Evolutionary conservation across 2,888 invertebrate genomes (phyloP).

Genomic region (Agrochola macilenta): DNA sequence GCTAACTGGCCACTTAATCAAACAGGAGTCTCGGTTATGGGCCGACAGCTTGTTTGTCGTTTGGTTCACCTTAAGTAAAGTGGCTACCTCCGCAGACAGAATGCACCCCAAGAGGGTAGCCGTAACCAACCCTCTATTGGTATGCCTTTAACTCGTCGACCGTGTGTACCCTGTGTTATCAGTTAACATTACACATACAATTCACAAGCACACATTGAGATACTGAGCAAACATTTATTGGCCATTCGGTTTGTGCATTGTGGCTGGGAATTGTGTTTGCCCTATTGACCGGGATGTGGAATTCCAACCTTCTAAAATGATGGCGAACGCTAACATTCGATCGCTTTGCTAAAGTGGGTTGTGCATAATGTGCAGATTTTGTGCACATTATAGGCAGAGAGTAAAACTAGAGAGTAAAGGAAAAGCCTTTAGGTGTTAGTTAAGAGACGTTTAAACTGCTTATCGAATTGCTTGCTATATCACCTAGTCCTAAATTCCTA

Average conservation of each 20-base stretch:
- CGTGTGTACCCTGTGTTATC: conserved; percentile 28
- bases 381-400: too few species aligned
- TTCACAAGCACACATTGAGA: conserved; percentile 47
- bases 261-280: conserved; percentile 46
- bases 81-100: neutral
- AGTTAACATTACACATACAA: conserved; percentile 47
- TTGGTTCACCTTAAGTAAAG: conserved; percentile 2
- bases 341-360: neutral
- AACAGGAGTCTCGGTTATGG: neutral
- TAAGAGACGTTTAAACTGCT: neutral
- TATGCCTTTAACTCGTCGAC: neutral
- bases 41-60: neutral
- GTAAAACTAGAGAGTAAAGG: too few species aligned
- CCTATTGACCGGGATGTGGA: conserved; percentile 18
- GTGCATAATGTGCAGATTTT: neutral
- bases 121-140: neutral
- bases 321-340: neutral
- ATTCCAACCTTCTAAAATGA: conserved; percentile 24
- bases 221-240: conserved; percentile 48
- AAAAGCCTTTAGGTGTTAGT: neutral
- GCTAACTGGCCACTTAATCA: neutral
- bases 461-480: neutral
- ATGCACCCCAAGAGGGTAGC: neutral
- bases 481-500: too few species aligned
- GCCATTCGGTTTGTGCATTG: conserved; percentile 43